phyloP scores from a whole-genome alignment of 1,140 invertebrate species.

The Heliconius congener region DNA sequence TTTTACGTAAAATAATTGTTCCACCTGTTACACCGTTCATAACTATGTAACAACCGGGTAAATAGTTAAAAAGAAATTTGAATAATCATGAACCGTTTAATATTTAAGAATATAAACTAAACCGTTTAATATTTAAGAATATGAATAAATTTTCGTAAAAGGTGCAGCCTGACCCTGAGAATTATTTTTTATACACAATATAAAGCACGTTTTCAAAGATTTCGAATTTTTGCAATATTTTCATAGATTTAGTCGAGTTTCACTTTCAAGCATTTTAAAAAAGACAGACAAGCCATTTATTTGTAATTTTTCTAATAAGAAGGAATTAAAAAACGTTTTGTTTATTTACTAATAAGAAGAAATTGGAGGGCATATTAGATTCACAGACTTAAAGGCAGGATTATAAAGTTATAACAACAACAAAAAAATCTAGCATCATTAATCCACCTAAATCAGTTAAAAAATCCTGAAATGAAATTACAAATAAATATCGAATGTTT shows the following conservation, averaged over 20 bases:
- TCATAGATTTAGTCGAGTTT: neutral
- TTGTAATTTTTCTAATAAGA: neutral
- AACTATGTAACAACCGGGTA: neutral
- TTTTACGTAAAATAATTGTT: too few relatives aligned
- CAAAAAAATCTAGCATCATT: too few relatives aligned
- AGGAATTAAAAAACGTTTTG: neutral
- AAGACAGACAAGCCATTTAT: neutral
- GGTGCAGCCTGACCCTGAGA: neutral
- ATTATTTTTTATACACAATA: neutral
- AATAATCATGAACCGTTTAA: neutral
- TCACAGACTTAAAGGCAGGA: too few relatives aligned
- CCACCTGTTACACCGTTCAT: too few relatives aligned
- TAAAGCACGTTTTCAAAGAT: neutral
- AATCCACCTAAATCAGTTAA: too few relatives aligned
- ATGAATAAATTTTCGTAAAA: neutral
- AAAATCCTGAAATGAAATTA: too few relatives aligned
- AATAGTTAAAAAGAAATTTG: neutral
- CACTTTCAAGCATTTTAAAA: constrained; percentile 6
- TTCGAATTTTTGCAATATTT: constrained; percentile 11
- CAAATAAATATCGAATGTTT: too few relatives aligned
- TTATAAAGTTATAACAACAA: too few relatives aligned
- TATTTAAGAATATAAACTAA: neutral
- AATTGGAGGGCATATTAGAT: too few relatives aligned
- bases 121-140: neutral
- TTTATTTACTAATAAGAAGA: too few relatives aligned